Conservation (phyloP, 1,140 invertebrate species). For the Pantala flavescens region DNA sequence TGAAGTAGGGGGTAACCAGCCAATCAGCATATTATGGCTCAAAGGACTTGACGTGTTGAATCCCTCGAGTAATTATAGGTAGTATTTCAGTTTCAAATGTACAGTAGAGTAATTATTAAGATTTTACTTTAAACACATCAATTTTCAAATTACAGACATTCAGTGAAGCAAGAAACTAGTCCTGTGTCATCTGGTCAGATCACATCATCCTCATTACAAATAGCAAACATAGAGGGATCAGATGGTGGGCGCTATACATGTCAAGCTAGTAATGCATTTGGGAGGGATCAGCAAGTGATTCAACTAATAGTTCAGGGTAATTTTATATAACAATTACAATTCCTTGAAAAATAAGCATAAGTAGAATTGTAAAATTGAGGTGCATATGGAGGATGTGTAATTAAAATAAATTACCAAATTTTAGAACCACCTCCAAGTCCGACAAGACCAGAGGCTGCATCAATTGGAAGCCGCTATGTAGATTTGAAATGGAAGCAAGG, state of each 20-base stretch:
- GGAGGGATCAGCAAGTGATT: slow-evolving; percentile 68
- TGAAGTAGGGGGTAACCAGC: slow-evolving; percentile 71
- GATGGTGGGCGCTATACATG: slow-evolving; percentile 78
- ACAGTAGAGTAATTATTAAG: background rate
- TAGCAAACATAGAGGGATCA: slow-evolving; percentile 54
- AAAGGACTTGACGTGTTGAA: slow-evolving; percentile 54
- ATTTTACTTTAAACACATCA: background rate
- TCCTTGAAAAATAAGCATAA: background rate
- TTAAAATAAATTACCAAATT: slow-evolving; percentile 20
- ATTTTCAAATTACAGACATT: slow-evolving; percentile 39
- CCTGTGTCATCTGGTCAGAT: slow-evolving; percentile 34
- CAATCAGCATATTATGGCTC: slow-evolving; percentile 66
- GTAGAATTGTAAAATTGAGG: background rate
- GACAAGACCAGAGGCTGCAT: slow-evolving; percentile 51
- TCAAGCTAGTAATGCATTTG: slow-evolving; percentile 68
- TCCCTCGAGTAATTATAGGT: slow-evolving; percentile 57
- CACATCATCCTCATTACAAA: slow-evolving; percentile 54
- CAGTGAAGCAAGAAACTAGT: slow-evolving; percentile 55
- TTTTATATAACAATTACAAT: background rate
- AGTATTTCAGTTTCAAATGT: slow-evolving; percentile 18
- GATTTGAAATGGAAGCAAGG: slow-evolving; percentile 65
- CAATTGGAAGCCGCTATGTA: slow-evolving; percentile 56
- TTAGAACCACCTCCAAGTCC: slow-evolving; percentile 62
- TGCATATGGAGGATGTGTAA: background rate
- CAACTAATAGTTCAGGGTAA: slow-evolving; percentile 69